Conservation (phyloP, 2,797 vertebrate genomes). For the Malacoctenus gilli region DNA sequence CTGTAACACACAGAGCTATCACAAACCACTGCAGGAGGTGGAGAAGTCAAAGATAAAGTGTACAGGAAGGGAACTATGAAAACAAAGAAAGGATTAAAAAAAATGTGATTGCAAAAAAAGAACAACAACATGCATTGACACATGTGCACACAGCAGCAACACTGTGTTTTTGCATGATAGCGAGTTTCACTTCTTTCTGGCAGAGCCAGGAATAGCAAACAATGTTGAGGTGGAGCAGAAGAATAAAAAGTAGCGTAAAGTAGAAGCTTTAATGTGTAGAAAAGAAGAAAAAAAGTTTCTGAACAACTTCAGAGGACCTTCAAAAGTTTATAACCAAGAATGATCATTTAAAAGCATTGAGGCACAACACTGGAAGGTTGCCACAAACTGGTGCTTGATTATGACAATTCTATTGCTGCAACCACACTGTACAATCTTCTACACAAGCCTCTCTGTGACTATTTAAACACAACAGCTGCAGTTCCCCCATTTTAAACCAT, state of each 20-base stretch:
- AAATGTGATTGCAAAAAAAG: slow-evolving; percentile 15
- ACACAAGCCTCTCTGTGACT: too few species aligned
- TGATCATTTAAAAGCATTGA: too few species aligned
- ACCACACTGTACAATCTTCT: too few species aligned
- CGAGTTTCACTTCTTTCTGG: slow-evolving; percentile 27
- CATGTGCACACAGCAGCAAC: slow-evolving; percentile 16
- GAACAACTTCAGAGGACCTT: neutral
- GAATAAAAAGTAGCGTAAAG: neutral
- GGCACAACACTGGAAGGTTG: too few species aligned
- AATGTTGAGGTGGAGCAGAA: neutral
- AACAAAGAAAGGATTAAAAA: slow-evolving; percentile 37
- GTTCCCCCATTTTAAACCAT: too few species aligned
- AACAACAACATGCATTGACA: slow-evolving; percentile 2
- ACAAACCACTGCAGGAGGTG: slow-evolving; percentile 15
- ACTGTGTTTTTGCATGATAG: slow-evolving; percentile 21
- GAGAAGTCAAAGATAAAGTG: slow-evolving; percentile 19
- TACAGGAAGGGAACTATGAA: slow-evolving; percentile 33
- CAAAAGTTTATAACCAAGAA: too few species aligned
- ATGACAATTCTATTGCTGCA: too few species aligned
- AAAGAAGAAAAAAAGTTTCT: neutral
- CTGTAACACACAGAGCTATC: neutral
- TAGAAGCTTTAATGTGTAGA: neutral
- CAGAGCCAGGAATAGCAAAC: slow-evolving; percentile 33
- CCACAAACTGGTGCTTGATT: too few species aligned
- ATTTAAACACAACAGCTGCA: too few species aligned